These are phyloP conservation scores for Oophaga sylvatica DNA, from an alignment of 2,797 vertebrate genomes.

Conservation along the genomic window DNA sequence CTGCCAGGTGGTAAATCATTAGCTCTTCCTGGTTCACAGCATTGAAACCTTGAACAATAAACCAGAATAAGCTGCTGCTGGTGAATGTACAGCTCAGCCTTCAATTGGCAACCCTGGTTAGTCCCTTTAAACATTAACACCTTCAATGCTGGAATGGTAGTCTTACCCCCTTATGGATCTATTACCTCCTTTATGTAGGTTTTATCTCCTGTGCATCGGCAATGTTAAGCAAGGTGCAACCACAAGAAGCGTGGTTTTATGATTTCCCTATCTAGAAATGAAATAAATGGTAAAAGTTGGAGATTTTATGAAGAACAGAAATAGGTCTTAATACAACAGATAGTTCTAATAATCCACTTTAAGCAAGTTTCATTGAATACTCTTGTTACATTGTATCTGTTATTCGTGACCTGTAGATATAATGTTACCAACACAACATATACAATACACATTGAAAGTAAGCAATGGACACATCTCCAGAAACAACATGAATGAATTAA, in stretches of 20 bases:
- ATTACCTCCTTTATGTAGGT: too few relatives aligned
- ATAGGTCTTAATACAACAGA: background rate
- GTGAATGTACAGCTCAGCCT: background rate
- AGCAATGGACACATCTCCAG: background rate
- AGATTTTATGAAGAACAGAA: background rate
- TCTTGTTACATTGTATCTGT: background rate
- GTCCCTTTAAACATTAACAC: slow-evolving; percentile 67
- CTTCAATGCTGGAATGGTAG: background rate
- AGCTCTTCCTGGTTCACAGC: slow-evolving; percentile 75
- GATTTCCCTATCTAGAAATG: background rate
- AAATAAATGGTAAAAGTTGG: background rate
- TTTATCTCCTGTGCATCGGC: background rate
- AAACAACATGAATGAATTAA: background rate
- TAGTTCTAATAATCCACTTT: background rate
- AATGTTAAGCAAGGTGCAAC: background rate
- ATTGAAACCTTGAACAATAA: slow-evolving; percentile 60
- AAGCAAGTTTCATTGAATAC: background rate
- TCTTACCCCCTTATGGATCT: too few relatives aligned
- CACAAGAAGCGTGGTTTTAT: background rate
- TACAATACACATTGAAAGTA: background rate
- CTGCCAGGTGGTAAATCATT: slow-evolving; percentile 67
- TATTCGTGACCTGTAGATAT: background rate
- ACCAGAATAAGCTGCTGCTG: slow-evolving; percentile 1
- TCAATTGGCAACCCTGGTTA: slow-evolving; percentile 39
- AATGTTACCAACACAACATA: background rate